These are phyloP conservation scores for Cynocephalus volans DNA, from an alignment of 2,113 vertebrate genomes.

Conservation along the genomic window DNA sequence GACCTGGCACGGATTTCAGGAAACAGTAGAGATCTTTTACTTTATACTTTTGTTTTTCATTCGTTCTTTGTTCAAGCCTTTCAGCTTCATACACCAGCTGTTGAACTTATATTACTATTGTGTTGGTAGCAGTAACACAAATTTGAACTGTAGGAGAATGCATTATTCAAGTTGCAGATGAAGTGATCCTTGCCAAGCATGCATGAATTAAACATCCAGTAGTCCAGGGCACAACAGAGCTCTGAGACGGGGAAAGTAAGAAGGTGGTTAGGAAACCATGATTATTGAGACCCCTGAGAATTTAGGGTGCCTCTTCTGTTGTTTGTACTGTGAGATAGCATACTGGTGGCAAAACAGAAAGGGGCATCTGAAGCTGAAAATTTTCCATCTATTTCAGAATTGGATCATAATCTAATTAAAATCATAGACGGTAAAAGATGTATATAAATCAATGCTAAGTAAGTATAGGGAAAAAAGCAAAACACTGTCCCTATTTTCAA, in stretches of 20 bases:
- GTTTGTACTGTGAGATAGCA: background rate
- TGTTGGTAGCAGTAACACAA: constrained; percentile 61
- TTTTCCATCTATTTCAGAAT: constrained; percentile 18
- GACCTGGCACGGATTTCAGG: constrained; percentile 52
- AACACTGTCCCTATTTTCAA: background rate
- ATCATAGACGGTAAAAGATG: background rate
- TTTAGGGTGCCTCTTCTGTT: background rate
- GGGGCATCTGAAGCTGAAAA: background rate
- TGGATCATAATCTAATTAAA: background rate
- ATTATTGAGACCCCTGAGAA: background rate
- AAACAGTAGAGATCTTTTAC: constrained; percentile 26
- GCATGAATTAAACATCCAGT: constrained; percentile 75
- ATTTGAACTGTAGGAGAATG: constrained; percentile 47
- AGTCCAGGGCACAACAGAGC: background rate
- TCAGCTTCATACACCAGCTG: constrained; percentile 52
- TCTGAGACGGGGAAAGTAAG: background rate
- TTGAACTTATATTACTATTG: constrained; percentile 44
- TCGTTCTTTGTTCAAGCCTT: constrained; percentile 62
- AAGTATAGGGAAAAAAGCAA: background rate
- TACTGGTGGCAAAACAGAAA: background rate
- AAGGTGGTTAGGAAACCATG: background rate
- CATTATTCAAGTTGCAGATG: constrained; percentile 66
- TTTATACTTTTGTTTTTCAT: constrained; percentile 55
- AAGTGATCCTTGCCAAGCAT: constrained; percentile 55
- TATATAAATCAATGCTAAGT: constrained; percentile 23